A percentile compares a stretch with the other conserved stretches of the same genome.
Conservation (phyloP, 53 echinoderm and acorn worm genomes). For the Henricia sp. region DNA sequence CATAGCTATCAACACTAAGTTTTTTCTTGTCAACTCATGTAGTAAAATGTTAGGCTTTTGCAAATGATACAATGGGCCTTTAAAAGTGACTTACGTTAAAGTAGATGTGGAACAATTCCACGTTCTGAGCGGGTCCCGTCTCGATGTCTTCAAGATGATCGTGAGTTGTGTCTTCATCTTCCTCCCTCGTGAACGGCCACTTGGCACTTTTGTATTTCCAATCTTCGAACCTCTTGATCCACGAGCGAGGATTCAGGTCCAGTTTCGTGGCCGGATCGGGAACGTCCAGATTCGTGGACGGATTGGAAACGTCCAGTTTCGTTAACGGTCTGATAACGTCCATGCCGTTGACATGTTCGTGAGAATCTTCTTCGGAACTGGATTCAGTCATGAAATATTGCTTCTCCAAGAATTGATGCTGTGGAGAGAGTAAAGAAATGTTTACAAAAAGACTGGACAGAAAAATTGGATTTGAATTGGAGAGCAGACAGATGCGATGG, state of each 20-base stretch:
- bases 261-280: neutral
- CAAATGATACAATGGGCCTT: too few relatives aligned
- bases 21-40: too few relatives aligned
- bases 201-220: constrained; percentile 34
- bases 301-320: neutral
- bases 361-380: neutral
- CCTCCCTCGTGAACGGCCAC: neutral
- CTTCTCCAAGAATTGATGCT: constrained; percentile 32
- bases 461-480: too few relatives aligned
- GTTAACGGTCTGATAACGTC: neutral
- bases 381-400: constrained; percentile 10
- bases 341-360: neutral
- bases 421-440: neutral
- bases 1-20: neutral
- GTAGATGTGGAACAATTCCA: constrained; percentile 38
- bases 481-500: too few relatives aligned
- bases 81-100: constrained; percentile 31
- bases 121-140: neutral
- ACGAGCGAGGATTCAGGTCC: too few relatives aligned
- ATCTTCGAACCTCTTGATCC: constrained; percentile 21
- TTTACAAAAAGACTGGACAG: too few relatives aligned
- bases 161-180: neutral
- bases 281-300: neutral
- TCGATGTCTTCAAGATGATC: neutral
- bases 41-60: too few relatives aligned